Conservation (phyloP, 2,113 vertebrate genomes). For the Crotalus viridis region DNA sequence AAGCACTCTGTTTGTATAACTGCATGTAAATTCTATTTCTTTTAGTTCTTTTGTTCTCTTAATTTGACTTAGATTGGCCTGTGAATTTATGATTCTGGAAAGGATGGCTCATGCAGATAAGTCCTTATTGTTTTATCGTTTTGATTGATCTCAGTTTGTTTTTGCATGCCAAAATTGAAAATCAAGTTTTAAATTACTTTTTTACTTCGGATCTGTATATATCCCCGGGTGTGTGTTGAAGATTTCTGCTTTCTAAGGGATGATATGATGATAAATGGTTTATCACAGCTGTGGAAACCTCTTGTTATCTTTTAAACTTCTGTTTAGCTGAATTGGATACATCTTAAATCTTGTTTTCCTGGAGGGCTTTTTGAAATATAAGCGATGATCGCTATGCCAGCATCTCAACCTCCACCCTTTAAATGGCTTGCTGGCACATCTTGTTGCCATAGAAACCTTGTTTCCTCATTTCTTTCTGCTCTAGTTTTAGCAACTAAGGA, state of each 20-base stretch:
- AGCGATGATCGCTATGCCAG: background rate
- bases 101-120: slow-evolving; percentile 20
- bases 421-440: background rate
- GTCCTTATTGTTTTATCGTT: background rate
- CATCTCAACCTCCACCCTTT: fast-evolving
- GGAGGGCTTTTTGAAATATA: background rate
- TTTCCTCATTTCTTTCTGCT: background rate
- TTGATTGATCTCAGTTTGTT: slow-evolving; percentile 32
- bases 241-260: slow-evolving; percentile 30
- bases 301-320: background rate
- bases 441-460: slow-evolving; percentile 1
- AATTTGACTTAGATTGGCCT: background rate
- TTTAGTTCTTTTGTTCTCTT: background rate
- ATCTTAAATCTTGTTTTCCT: background rate
- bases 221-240: background rate
- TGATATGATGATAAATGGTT: slow-evolving; percentile 24
- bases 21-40: background rate
- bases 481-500: background rate
- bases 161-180: slow-evolving; percentile 25
- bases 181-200: slow-evolving; percentile 28
- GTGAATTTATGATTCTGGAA: slow-evolving; percentile 47
- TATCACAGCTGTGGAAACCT: slow-evolving; percentile 21
- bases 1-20: background rate
- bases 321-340: slow-evolving; percentile 1
- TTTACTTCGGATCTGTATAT: slow-evolving; percentile 40